Evolutionary conservation across 2,888 invertebrate genomes (phyloP).

Genomic region (Pheosia gnoma): DNA sequence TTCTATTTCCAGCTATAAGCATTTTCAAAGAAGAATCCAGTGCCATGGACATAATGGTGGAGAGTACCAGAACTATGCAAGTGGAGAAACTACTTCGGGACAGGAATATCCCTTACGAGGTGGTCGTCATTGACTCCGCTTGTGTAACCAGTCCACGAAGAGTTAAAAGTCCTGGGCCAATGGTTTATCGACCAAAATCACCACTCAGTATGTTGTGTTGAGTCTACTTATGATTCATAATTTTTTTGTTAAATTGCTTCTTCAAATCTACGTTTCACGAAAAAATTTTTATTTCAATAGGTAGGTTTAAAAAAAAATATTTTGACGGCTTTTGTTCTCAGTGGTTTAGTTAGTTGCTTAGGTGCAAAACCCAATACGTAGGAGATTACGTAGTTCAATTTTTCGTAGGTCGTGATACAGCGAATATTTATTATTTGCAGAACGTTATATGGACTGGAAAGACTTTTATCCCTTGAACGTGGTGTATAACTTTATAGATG

Average conservation of each 20-base stretch:
- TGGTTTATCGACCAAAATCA: slow-evolving; percentile 30
- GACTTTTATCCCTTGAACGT: slow-evolving; percentile 89
- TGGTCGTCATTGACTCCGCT: slow-evolving; percentile 45
- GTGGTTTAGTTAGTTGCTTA: too few species aligned
- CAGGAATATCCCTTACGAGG: slow-evolving; percentile 58
- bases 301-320: too few species aligned
- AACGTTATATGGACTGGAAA: slow-evolving; percentile 86
- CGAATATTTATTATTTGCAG: slow-evolving; percentile 47
- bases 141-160: slow-evolving; percentile 19
- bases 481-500: slow-evolving; percentile 89
- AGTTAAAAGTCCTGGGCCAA: slow-evolving; percentile 30
- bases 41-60: slow-evolving; percentile 63
- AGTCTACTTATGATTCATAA: too few species aligned
- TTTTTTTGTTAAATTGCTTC: too few species aligned
- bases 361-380: too few species aligned
- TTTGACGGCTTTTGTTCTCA: too few species aligned
- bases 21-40: slow-evolving; percentile 59
- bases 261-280: too few species aligned
- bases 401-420: not conserved
- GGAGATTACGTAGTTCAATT: too few species aligned
- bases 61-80: slow-evolving; percentile 56
- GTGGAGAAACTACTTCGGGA: slow-evolving; percentile 65
- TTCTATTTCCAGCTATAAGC: slow-evolving; percentile 60
- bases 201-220: slow-evolving; percentile 36
- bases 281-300: too few species aligned